Evolutionary conservation across 23 tunicate genomes (phyloP).

Genomic region (Trididemnum clinides): DNA sequence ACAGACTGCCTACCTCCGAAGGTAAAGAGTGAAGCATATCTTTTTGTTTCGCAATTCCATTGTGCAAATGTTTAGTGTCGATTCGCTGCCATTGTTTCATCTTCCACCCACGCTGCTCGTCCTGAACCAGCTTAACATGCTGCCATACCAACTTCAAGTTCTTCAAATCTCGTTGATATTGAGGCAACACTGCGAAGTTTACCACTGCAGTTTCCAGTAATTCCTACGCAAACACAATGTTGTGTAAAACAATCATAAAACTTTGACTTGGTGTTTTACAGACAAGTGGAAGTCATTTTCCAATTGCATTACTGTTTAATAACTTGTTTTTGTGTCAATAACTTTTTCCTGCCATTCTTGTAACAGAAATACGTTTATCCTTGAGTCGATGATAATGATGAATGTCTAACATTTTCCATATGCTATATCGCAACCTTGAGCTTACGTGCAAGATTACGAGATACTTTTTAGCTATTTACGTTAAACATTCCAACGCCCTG

Average conservation of each 20-base stretch:
- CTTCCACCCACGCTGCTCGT: constrained; percentile 90
- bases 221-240: constrained; percentile 40
- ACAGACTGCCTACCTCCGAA: constrained; percentile 53
- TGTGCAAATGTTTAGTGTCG: constrained; percentile 80
- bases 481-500: too few species aligned
- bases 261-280: too few species aligned
- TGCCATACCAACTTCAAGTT: constrained; percentile 89
- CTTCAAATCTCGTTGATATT: constrained; percentile 75
- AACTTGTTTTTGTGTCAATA: too few species aligned
- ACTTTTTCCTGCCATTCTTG: too few species aligned
- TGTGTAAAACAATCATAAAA: neutral
- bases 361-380: too few species aligned
- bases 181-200: constrained; percentile 78
- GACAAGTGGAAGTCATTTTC: too few species aligned
- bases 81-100: constrained; percentile 91
- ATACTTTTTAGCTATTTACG: too few species aligned
- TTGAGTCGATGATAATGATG: too few species aligned
- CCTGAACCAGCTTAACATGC: constrained; percentile 74
- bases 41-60: constrained; percentile 65
- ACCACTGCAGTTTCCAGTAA: constrained; percentile 80
- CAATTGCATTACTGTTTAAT: too few species aligned
- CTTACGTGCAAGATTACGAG: too few species aligned
- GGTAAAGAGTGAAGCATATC: constrained; percentile 72
- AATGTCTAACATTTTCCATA: too few species aligned
- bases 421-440: too few species aligned